Evolutionary conservation across 1,140 invertebrate genomes (phyloP), one percentile per base, ranked within the genome.

Genomic region (Eulimnadia texana): DNA sequence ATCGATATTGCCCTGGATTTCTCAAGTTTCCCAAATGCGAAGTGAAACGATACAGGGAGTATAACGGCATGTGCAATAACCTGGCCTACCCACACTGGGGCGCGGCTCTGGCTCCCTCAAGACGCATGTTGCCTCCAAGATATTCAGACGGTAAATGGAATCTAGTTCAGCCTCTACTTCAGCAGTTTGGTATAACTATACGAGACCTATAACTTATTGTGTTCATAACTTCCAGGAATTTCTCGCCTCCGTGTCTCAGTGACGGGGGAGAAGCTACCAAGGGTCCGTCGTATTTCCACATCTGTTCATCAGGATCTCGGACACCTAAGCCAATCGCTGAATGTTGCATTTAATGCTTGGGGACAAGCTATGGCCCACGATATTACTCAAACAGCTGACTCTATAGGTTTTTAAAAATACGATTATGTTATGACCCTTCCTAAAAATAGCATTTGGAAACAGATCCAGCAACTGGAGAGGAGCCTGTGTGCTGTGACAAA

Each of bases 81-180:
- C 66, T 77, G 20, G 65, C 72, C 16, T 66, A 77, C 63, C 74
- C 76, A 3, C 67, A 67, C 50, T 76, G 74, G 73, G 78, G 78
- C 1, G 67, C 67, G 28, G 66, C 72, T 6, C 63, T 71, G 25
- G 72, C 69, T 3, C 69, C 74, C 19, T 70, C 51, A 19, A 77
- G 77, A 53, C 71, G 85, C 60, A 70, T 87, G 29, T 68, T 87
- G 27, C 77, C 78, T 58, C 77, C 84, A 1, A 77, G 74, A 66
- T 87, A 86, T 69, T 72, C 76, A 49, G 82, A 87, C 70, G 83
- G 82, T 70, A 70, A 29, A 16, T 23, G 10, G 10, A 2, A 53
- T 61, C 10, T 27, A 59, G 52, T 33, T 3, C 2, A 22, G 11
- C 28, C 22, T 13, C 13, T 47, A 27, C 50, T 6, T 47, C 58